Conservation (phyloP, 2,113 vertebrate genomes). For the Polyodon spathula region DNA sequence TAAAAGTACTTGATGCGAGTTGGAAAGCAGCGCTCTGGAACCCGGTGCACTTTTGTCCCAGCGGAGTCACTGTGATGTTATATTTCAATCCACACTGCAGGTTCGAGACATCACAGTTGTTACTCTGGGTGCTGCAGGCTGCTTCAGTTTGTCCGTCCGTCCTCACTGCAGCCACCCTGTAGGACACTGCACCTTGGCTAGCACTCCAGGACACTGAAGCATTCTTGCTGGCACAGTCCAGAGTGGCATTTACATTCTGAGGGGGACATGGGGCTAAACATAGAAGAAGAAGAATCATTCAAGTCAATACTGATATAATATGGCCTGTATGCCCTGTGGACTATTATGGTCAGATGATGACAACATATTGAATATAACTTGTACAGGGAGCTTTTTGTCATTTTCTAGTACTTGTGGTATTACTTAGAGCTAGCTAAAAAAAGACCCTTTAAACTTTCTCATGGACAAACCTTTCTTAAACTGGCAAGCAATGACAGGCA, state of each 20-base stretch:
- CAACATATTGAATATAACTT: too few species aligned
- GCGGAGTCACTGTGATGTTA: slow-evolving; percentile 41
- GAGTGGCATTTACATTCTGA: slow-evolving; percentile 36
- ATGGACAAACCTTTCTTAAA: too few species aligned
- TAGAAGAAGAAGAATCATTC: slow-evolving; percentile 2
- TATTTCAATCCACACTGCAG: slow-evolving; percentile 52
- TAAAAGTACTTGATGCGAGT: slow-evolving; percentile 8
- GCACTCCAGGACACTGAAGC: slow-evolving; percentile 45
- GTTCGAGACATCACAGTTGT: slow-evolving; percentile 38
- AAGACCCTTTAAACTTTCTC: too few species aligned
- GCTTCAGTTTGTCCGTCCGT: slow-evolving; percentile 30
- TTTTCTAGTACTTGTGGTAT: too few species aligned
- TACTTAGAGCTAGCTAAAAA: too few species aligned
- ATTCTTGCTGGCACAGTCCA: slow-evolving; percentile 51
- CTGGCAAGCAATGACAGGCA: too few species aligned
- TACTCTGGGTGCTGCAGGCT: slow-evolving; percentile 29
- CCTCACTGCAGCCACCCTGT: slow-evolving; percentile 37
- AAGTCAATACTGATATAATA: not conserved
- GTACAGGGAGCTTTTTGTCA: too few species aligned
- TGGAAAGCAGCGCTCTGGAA: slow-evolving; percentile 17
- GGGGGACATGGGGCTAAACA: slow-evolving; percentile 57
- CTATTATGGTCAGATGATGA: too few species aligned
- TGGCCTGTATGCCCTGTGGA: not conserved
- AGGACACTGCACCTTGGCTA: slow-evolving; percentile 29
- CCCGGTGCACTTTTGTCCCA: slow-evolving; percentile 35